phyloP scores from a whole-genome alignment of 2,888 invertebrate genomes.

The Microplitis deprimator region DNA sequence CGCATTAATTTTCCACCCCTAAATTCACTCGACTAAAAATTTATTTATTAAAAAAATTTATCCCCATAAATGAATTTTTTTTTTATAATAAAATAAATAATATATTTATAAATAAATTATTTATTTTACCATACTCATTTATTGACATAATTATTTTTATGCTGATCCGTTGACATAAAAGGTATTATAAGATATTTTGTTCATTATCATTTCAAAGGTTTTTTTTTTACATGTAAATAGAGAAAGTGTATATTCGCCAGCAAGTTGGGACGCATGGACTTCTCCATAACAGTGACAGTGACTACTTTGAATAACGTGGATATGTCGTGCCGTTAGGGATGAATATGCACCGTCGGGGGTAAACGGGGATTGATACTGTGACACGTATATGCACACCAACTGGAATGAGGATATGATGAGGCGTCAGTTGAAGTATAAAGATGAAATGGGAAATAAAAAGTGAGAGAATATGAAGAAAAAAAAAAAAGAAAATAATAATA shows the following conservation, averaged over 20 bases:
- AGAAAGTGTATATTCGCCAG: slow-evolving; percentile 29
- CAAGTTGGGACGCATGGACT: not conserved
- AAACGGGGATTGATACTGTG: slow-evolving; percentile 45
- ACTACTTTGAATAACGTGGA: slow-evolving; percentile 49
- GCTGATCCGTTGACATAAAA: not conserved
- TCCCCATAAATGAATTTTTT: too few species aligned
- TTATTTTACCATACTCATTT: slow-evolving; percentile 6
- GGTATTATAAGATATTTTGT: slow-evolving; percentile 26
- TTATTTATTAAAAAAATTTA: too few species aligned
- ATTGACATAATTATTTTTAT: not conserved
- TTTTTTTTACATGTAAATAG: slow-evolving; percentile 21
- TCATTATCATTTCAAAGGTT: slow-evolving; percentile 41
- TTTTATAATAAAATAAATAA: too few species aligned
- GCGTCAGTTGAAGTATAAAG: slow-evolving; percentile 24
- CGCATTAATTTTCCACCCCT: not conserved
- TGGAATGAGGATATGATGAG: slow-evolving; percentile 27
- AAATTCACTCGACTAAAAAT: slow-evolving; percentile 14
- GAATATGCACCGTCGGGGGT: slow-evolving; percentile 51
- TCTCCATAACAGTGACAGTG: slow-evolving; percentile 11
- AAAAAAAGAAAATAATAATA: slow-evolving; percentile 12
- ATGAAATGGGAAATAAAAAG: slow-evolving; percentile 19
- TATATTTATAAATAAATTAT: not conserved
- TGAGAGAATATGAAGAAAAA: slow-evolving; percentile 17
- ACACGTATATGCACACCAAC: slow-evolving; percentile 40
- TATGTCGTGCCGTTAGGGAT: slow-evolving; percentile 47